phyloP scores from a whole-genome alignment of 1,140 invertebrate species.

The Maniola jurtina region DNA sequence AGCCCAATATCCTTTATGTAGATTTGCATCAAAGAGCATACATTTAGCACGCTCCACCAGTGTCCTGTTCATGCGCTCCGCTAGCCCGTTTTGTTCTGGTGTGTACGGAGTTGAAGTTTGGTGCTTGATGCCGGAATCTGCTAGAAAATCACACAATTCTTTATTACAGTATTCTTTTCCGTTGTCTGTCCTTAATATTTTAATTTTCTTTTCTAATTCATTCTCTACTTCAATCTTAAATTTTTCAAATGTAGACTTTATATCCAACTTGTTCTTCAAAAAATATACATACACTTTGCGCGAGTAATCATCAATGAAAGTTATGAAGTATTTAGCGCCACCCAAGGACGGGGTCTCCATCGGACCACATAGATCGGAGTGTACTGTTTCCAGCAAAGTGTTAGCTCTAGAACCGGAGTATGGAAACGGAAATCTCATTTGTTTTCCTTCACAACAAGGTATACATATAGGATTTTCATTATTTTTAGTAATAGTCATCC shows the following conservation, averaged over 20 bases:
- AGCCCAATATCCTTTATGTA: conserved; percentile 58
- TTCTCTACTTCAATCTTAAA: conserved; percentile 32
- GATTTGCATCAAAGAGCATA: conserved; percentile 52
- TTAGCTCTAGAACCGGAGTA: conserved; percentile 32
- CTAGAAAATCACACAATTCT: conserved; percentile 30
- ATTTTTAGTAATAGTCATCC: conserved; percentile 30
- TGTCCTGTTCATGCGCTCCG: conserved; percentile 59
- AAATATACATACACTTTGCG: conserved; percentile 39
- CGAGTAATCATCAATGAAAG: conserved; percentile 65
- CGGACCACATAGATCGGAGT: conserved; percentile 67
- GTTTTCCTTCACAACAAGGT: conserved; percentile 40
- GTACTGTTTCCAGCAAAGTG: conserved; percentile 49
- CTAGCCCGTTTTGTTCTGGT: conserved; percentile 63
- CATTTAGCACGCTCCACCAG: conserved; percentile 51
- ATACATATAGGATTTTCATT: conserved; percentile 26
- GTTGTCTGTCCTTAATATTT: conserved; percentile 34
- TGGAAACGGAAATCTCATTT: conserved; percentile 35
- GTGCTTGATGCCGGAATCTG: conserved; percentile 33
- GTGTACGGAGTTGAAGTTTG: conserved; percentile 44
- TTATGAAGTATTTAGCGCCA: conserved; percentile 58
- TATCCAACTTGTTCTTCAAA: conserved; percentile 35
- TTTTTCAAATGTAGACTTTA: conserved; percentile 30
- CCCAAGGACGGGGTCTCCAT: conserved; percentile 48
- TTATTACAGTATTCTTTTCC: conserved; percentile 39
- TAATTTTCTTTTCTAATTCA: conserved; percentile 35